Percentiles rank a stretch among this genome's conserved stretches.
These are phyloP conservation scores for Graptemys geographica DNA, from an alignment of 2,797 vertebrate genomes.

Conservation along the genomic window DNA sequence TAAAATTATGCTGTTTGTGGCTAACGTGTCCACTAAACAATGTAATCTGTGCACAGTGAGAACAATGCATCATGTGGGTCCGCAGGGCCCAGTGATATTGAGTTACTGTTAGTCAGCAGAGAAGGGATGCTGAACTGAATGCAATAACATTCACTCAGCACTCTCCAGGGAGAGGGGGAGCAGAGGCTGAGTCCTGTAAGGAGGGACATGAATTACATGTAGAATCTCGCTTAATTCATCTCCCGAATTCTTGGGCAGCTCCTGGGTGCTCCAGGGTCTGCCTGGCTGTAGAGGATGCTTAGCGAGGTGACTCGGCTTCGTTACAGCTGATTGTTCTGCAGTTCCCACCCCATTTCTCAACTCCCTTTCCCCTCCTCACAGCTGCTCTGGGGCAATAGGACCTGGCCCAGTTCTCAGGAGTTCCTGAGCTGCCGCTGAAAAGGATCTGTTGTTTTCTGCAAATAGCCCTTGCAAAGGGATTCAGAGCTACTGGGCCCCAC, in stretches of 20 bases:
- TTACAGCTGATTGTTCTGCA: neutral
- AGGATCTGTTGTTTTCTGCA: neutral
- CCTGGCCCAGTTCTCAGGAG: fast-evolving
- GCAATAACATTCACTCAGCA: constrained; percentile 16
- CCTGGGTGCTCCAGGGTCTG: neutral
- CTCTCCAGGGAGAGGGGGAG: constrained; percentile 4
- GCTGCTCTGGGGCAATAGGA: neutral
- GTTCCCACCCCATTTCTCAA: neutral
- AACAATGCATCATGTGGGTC: constrained; percentile 14
- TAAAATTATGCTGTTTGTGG: constrained; percentile 27
- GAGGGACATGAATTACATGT: neutral
- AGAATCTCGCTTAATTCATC: constrained; percentile 25
- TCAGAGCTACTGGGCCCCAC: neutral
- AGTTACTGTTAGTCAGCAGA: constrained; percentile 48
- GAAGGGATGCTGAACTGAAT: constrained; percentile 41
- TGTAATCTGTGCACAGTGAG: constrained; percentile 2
- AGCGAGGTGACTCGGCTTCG: neutral
- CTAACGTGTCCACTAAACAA: constrained; percentile 25
- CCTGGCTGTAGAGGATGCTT: neutral
- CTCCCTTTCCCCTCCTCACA: neutral
- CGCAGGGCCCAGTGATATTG: neutral
- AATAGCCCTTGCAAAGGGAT: neutral
- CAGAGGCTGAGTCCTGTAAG: neutral
- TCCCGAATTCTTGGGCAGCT: neutral
- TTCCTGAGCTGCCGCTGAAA: neutral